A percentile compares a stretch with the other conserved stretches of the same genome.
These are phyloP conservation scores for Festucalex cinctus DNA, from an alignment of 2,113 vertebrate species.

Conservation along the genomic window DNA sequence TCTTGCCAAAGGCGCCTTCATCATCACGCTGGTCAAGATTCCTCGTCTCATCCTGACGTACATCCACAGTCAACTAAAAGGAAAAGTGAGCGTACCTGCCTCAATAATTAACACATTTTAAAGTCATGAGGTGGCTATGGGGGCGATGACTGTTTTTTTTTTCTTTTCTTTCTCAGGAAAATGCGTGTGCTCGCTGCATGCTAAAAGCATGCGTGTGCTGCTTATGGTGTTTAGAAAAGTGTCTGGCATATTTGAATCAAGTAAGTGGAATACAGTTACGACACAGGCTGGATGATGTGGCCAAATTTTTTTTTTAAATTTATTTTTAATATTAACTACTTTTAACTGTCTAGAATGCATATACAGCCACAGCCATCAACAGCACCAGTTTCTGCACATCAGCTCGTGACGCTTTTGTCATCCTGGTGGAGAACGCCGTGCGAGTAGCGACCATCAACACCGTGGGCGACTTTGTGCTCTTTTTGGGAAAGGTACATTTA, in stretches of 20 bases:
- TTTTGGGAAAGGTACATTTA: conserved; percentile 88
- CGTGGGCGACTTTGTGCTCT: conserved; percentile 95
- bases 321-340: too few species aligned
- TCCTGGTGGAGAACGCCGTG: conserved; percentile 93
- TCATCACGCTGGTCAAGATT: conserved; percentile 96
- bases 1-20: conserved; percentile 95
- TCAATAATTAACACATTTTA: not conserved
- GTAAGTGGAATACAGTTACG: conserved; percentile 63
- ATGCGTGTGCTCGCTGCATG: conserved; percentile 93
- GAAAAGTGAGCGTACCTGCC: conserved; percentile 79
- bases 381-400: conserved; percentile 98
- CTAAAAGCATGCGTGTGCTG: conserved; percentile 95
- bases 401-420: conserved; percentile 89
- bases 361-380: conserved; percentile 96
- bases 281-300: not conserved
- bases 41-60: conserved; percentile 94
- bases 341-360: conserved; percentile 91
- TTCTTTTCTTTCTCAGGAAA: conserved; percentile 75
- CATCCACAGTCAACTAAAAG: conserved; percentile 93
- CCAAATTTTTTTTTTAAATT: too few species aligned
- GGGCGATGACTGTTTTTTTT: not conserved
- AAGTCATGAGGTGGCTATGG: not conserved
- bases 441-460: conserved; percentile 94
- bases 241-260: conserved; percentile 93
- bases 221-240: conserved; percentile 98